phyloP scores from a whole-genome alignment of 2,113 vertebrate genomes.

The Tretioscincus oriximinensis region DNA sequence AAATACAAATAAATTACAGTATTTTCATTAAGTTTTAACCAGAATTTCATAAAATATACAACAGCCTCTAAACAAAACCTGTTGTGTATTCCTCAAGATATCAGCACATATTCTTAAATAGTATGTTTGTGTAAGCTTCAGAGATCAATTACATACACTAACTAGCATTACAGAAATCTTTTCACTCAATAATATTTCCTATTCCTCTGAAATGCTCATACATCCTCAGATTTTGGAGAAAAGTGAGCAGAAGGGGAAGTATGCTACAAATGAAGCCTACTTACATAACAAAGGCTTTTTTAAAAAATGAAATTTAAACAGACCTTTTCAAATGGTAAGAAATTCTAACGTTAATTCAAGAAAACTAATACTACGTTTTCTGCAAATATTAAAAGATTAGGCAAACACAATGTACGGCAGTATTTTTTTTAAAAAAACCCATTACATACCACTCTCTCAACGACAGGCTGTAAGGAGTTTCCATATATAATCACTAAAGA shows the following conservation, averaged over 20 bases:
- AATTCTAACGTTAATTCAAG: not conserved
- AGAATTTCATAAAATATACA: not conserved
- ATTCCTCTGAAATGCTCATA: too few species aligned
- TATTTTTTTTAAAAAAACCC: not conserved
- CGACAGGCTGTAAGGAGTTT: slow-evolving; percentile 86
- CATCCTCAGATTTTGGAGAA: too few species aligned
- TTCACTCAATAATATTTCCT: not conserved
- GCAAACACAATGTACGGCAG: not conserved
- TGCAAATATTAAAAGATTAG: not conserved
- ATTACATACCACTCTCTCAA: slow-evolving; percentile 86
- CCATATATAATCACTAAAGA: slow-evolving; percentile 88
- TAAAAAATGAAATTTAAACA: not conserved
- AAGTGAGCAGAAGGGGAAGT: too few species aligned
- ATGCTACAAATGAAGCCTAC: too few species aligned
- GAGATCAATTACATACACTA: too few species aligned
- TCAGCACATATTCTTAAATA: not conserved
- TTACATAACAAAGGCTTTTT: not conserved
- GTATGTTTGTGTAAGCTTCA: not conserved
- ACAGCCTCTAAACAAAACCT: not conserved
- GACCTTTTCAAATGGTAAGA: not conserved
- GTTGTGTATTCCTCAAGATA: not conserved
- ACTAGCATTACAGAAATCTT: not conserved
- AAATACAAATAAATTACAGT: not conserved
- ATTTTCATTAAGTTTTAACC: not conserved
- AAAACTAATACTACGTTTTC: rapidly evolving